These are phyloP conservation scores for Frieseomelitta varia DNA, from an alignment of 1,140 invertebrate species.

Conservation along the genomic window DNA sequence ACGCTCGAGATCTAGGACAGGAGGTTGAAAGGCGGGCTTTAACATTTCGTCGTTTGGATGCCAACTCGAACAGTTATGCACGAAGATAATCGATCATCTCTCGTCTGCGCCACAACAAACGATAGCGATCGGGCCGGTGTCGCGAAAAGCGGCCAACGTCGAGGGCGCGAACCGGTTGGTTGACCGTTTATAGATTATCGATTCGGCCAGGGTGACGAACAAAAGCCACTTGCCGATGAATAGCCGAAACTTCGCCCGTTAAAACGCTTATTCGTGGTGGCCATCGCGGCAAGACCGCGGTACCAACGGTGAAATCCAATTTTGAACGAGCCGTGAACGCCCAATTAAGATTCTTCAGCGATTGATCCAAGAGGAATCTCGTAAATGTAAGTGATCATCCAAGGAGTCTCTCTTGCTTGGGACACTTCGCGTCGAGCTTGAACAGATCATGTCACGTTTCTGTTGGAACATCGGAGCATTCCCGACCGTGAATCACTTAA, in stretches of 20 bases:
- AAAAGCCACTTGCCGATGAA: slow-evolving; percentile 57
- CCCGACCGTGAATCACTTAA: too few species aligned
- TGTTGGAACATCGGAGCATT: too few species aligned
- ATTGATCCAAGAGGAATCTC: not conserved
- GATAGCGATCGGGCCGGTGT: not conserved
- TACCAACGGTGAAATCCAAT: slow-evolving; percentile 30
- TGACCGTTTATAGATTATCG: slow-evolving; percentile 69
- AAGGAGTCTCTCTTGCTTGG: not conserved
- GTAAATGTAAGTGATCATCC: not conserved
- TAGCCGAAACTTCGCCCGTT: slow-evolving; percentile 55
- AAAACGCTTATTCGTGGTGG: slow-evolving; percentile 33
- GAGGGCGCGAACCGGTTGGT: slow-evolving; percentile 34
- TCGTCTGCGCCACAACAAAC: slow-evolving; percentile 25
- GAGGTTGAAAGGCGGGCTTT: not conserved
- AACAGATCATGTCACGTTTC: too few species aligned
- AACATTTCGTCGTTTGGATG: slow-evolving; percentile 21
- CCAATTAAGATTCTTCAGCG: slow-evolving; percentile 30
- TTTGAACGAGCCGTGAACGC: slow-evolving; percentile 16
- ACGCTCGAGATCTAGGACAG: not conserved
- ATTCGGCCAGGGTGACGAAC: slow-evolving; percentile 57
- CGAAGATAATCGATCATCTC: slow-evolving; percentile 41
- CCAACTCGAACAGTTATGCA: slow-evolving; percentile 11
- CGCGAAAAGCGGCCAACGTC: slow-evolving; percentile 46
- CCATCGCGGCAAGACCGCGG: slow-evolving; percentile 11
- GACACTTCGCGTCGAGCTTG: not conserved